These are phyloP conservation scores for Cnemophilus loriae DNA, from an alignment of 2,113 vertebrate genomes.

Conservation along the genomic window DNA sequence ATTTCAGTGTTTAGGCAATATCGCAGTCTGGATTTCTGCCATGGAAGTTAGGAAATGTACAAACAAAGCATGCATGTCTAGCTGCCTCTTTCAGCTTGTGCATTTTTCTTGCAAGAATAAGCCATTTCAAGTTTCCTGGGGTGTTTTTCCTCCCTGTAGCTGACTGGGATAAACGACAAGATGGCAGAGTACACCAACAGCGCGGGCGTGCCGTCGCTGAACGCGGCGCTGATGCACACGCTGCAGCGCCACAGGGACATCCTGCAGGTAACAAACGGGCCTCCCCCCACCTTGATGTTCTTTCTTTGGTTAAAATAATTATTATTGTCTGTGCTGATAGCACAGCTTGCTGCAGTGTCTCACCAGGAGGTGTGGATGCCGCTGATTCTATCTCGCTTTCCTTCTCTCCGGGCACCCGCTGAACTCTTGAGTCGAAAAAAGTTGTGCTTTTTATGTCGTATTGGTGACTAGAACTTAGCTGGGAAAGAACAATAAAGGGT, in stretches of 20 bases:
- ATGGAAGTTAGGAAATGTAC: background rate
- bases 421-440: background rate
- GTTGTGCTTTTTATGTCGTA: fast-evolving
- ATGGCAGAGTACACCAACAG: constrained; percentile 93
- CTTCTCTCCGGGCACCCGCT: background rate
- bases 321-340: fast-evolving
- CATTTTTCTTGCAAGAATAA: background rate
- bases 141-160: constrained; percentile 62
- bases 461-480: background rate
- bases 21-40: fast-evolving
- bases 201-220: constrained; percentile 86
- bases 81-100: background rate
- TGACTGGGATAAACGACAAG: constrained; percentile 94
- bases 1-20: background rate
- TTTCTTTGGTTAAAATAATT: background rate
- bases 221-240: constrained; percentile 94
- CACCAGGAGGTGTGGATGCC: background rate
- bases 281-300: background rate
- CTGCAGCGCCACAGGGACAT: constrained; percentile 96
- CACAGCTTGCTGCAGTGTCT: background rate
- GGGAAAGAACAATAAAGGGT: background rate
- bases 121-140: background rate
- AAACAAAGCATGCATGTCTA: too few species aligned
- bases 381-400: fast-evolving
- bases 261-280: constrained; percentile 74